Evolutionary conservation across 1,140 invertebrate species (phyloP).

Genomic region (Achatina immaculata): DNA sequence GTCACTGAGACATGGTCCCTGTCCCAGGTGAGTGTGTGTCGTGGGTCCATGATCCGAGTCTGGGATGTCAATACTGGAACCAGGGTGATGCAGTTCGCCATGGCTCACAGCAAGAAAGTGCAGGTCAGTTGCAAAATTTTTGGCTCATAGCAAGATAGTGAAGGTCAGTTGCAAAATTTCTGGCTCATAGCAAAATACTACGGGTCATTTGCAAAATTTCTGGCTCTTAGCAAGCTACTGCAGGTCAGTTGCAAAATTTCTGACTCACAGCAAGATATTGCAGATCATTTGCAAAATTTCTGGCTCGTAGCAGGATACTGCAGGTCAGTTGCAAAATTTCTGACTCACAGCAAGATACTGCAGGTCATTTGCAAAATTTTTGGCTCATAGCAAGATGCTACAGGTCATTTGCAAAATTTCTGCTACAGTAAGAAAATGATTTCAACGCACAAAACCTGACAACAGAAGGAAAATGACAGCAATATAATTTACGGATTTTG

Average conservation of each 20-base stretch:
- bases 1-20: not conserved
- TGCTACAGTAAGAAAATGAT: too few relatives aligned
- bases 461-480: too few relatives aligned
- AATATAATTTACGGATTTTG: too few relatives aligned
- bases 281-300: too few relatives aligned
- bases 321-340: too few relatives aligned
- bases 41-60: conserved; percentile 31
- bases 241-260: conserved; percentile 26
- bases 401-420: too few relatives aligned
- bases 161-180: conserved; percentile 23
- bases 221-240: conserved; percentile 21
- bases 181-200: conserved; percentile 25
- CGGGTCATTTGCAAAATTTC: conserved; percentile 18
- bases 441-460: too few relatives aligned
- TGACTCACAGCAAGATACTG: too few relatives aligned
- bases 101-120: conserved; percentile 29
- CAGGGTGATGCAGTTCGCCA: conserved; percentile 33
- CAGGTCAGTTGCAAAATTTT: conserved; percentile 27
- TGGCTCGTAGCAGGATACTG: too few relatives aligned
- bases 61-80: conserved; percentile 36
- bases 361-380: too few relatives aligned
- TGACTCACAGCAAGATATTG: too few relatives aligned
- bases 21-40: conserved; percentile 29
- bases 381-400: too few relatives aligned
- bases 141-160: conserved; percentile 27